Conservation (phyloP, 2,888 invertebrate genomes). For the Zeuzera pyrina region DNA sequence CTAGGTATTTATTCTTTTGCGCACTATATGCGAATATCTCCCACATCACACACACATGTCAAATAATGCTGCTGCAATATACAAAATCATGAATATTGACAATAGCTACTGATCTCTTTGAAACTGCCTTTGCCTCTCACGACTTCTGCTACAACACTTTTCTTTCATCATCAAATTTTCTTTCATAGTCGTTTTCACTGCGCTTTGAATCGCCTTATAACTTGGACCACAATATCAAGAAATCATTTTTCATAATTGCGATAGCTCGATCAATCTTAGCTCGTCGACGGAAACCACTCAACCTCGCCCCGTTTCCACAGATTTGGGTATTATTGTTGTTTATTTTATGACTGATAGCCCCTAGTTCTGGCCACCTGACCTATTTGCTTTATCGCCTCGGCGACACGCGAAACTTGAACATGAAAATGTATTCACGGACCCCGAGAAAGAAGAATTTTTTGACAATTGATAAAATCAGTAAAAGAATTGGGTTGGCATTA, state of each 20-base stretch:
- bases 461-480: slow-evolving; percentile 14
- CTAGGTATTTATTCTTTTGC: too few species aligned
- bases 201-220: too few species aligned
- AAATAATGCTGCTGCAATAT: too few species aligned
- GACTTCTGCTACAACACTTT: too few species aligned
- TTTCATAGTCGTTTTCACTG: too few species aligned
- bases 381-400: slow-evolving; percentile 36
- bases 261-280: slow-evolving; percentile 57
- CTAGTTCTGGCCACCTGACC: slow-evolving; percentile 34
- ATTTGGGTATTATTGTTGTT: slow-evolving; percentile 51
- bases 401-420: slow-evolving; percentile 39
- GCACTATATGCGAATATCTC: too few species aligned
- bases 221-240: too few species aligned
- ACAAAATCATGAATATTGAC: too few species aligned
- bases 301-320: slow-evolving; percentile 39
- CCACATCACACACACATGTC: too few species aligned
- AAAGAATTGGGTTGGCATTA: slow-evolving; percentile 12
- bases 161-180: too few species aligned
- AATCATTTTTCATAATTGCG: slow-evolving; percentile 68
- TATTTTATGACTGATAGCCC: slow-evolving; percentile 44
- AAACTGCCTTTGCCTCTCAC: too few species aligned
- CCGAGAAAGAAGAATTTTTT: slow-evolving; percentile 18
- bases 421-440: slow-evolving; percentile 22
- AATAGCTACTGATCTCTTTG: too few species aligned
- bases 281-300: slow-evolving; percentile 61